phyloP scores from a whole-genome alignment of 2,113 vertebrate species.

The Steatornis caripensis region DNA sequence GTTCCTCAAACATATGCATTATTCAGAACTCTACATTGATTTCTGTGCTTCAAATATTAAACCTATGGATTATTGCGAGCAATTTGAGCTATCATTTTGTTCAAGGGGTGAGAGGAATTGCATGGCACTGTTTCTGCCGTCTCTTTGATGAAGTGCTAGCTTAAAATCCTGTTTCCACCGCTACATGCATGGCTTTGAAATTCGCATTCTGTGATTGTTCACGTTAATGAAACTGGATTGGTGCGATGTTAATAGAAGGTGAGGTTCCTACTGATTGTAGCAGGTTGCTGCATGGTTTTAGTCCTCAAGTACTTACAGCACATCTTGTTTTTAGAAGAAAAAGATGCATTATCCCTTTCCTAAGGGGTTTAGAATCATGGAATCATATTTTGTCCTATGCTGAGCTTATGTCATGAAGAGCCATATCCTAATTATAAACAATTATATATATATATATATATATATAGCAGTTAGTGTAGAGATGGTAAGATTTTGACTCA shows the following conservation, averaged over 20 bases:
- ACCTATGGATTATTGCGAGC: background rate
- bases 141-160: background rate
- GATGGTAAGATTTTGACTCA: background rate
- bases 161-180: background rate
- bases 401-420: background rate
- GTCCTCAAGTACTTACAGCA: background rate
- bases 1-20: background rate
- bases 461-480: background rate
- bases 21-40: background rate
- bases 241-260: background rate
- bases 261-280: background rate
- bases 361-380: background rate
- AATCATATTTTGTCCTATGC: background rate
- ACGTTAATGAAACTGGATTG: background rate
- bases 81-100: background rate
- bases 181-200: background rate
- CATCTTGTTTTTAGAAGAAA: background rate
- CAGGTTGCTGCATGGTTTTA: background rate
- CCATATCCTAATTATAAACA: background rate
- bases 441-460: background rate
- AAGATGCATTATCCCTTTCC: fast-evolving
- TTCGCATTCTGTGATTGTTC: background rate
- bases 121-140: background rate
- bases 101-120: background rate
- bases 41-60: background rate